phyloP scores from a whole-genome alignment of 2,888 invertebrate species.

The Branchipolynoe longqiensis region DNA sequence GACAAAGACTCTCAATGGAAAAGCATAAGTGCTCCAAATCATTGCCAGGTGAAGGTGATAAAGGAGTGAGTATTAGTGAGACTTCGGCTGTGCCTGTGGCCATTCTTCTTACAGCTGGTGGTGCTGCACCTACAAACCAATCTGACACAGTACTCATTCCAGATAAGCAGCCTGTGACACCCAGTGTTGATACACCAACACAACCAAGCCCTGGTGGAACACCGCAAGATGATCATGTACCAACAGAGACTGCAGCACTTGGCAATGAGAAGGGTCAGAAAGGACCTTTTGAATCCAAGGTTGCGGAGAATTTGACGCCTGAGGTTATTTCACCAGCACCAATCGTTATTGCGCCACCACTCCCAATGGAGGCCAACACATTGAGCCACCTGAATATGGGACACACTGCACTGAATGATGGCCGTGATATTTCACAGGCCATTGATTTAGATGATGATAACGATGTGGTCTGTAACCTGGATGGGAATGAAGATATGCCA shows the following conservation, averaged over 20 bases:
- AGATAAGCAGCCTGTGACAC: too few relatives aligned
- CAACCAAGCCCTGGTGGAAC: background rate
- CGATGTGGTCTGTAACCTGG: background rate
- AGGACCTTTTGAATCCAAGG: background rate
- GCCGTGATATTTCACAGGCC: too few relatives aligned
- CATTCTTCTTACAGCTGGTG: too few relatives aligned
- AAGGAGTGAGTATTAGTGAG: too few relatives aligned
- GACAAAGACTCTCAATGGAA: background rate
- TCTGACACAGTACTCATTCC: too few relatives aligned
- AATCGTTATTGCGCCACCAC: constrained; percentile 18
- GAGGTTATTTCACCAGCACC: constrained; percentile 8
- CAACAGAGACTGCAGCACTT: background rate
- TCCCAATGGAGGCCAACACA: background rate
- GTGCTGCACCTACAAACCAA: too few relatives aligned
- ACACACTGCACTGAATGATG: background rate
- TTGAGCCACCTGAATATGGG: background rate
- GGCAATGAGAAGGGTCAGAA: too few relatives aligned
- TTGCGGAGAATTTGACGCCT: background rate
- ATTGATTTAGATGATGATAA: background rate
- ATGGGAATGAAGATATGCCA: background rate
- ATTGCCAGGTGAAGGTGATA: too few relatives aligned
- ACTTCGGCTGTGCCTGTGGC: too few relatives aligned
- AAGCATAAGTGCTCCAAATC: constrained; percentile 19
- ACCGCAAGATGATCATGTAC: background rate
- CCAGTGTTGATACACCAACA: too few relatives aligned